These are phyloP conservation scores for Gerosis bhagava DNA, from an alignment of 2,888 invertebrate species.

Conservation along the genomic window DNA sequence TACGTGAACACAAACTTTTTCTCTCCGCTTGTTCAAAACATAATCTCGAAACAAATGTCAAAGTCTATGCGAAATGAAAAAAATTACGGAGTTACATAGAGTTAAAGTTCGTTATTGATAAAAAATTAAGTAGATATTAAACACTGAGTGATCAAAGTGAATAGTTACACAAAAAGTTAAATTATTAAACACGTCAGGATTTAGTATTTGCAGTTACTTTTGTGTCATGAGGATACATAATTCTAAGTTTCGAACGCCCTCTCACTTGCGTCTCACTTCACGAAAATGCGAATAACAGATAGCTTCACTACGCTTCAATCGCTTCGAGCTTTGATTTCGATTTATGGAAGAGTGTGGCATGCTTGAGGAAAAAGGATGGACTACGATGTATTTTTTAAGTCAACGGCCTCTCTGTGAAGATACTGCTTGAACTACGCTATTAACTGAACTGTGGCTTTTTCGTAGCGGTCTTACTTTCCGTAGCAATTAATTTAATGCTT, in stretches of 20 bases:
- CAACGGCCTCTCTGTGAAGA: constrained; percentile 75
- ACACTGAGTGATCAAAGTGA: too few species aligned
- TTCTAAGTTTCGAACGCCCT: constrained; percentile 54
- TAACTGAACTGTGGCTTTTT: constrained; percentile 62
- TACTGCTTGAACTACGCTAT: constrained; percentile 60
- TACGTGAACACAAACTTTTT: constrained; percentile 43
- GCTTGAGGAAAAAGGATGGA: constrained; percentile 57
- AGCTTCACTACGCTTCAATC: constrained; percentile 70
- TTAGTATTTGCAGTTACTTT: background rate
- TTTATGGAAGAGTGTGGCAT: constrained; percentile 76
- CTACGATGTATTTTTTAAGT: constrained; percentile 65
- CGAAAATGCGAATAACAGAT: constrained; percentile 39
- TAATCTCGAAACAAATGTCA: constrained; percentile 21
- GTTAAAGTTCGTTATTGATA: too few species aligned
- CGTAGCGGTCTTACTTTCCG: constrained; percentile 31
- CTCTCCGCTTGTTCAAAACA: constrained; percentile 34
- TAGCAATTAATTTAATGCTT: constrained; percentile 18
- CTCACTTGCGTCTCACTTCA: constrained; percentile 56
- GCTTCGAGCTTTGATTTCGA: constrained; percentile 82
- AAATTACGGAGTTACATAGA: too few species aligned
- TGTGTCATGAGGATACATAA: constrained; percentile 6
- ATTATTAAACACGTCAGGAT: background rate
- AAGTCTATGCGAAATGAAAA: too few species aligned
- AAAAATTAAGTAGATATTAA: too few species aligned
- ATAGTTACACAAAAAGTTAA: background rate